These are phyloP conservation scores for Mesoclemmys tuberculata DNA, from an alignment of 2,113 vertebrate genomes.

Conservation along the genomic window DNA sequence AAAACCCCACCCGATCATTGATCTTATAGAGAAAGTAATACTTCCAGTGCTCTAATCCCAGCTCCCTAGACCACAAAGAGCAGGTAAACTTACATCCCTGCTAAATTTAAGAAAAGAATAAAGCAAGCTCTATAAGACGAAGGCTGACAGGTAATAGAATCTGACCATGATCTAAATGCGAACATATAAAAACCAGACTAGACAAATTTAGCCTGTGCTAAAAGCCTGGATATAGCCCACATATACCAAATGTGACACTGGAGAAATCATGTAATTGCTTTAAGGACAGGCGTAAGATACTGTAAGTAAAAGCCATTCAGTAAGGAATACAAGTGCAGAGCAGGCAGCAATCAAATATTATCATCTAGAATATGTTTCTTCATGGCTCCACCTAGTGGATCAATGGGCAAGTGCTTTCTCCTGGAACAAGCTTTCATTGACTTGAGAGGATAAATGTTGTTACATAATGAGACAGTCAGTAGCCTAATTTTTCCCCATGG, in stretches of 20 bases:
- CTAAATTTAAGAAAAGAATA: constrained; percentile 50
- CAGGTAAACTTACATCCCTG: constrained; percentile 35
- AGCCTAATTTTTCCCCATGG: background rate
- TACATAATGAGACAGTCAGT: background rate
- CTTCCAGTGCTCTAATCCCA: constrained; percentile 18
- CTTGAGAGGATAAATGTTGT: background rate
- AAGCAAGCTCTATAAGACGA: constrained; percentile 29
- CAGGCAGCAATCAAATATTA: background rate
- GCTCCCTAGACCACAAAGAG: background rate
- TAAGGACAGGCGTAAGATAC: constrained; percentile 55
- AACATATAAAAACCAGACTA: constrained; percentile 58
- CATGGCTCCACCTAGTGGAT: constrained; percentile 78
- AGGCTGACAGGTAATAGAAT: constrained; percentile 35
- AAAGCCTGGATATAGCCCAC: constrained; percentile 3
- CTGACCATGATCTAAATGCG: constrained; percentile 63
- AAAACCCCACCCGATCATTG: background rate
- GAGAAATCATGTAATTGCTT: constrained; percentile 62
- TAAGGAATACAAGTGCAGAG: background rate
- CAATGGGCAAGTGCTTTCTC: background rate
- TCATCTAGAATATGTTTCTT: constrained; percentile 56
- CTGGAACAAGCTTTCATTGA: background rate
- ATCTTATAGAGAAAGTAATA: constrained; percentile 38
- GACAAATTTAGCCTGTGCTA: constrained; percentile 48
- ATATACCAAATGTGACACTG: constrained; percentile 56
- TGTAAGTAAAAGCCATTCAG: constrained; percentile 62